Conservation (phyloP, 2,888 invertebrate genomes). For the Sesia apiformis region DNA sequence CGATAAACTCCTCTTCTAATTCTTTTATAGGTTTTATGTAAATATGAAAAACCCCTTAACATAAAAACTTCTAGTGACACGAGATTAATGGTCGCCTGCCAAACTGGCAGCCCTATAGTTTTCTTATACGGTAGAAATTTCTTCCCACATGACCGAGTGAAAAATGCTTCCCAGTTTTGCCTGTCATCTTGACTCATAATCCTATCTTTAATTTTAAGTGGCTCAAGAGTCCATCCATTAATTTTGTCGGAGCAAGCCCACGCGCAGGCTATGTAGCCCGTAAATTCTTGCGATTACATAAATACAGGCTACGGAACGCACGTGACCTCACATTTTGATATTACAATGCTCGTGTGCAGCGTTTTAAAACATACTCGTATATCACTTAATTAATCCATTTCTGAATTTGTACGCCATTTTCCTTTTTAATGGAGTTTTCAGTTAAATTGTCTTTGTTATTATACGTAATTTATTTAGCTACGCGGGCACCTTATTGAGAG, state of each 20-base stretch:
- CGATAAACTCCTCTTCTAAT: too few relatives aligned
- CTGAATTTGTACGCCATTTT: conserved; percentile 28
- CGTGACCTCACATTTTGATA: conserved; percentile 40
- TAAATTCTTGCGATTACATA: conserved; percentile 36
- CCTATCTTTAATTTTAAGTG: neutral
- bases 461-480: neutral
- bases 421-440: neutral
- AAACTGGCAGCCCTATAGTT: conserved; percentile 1
- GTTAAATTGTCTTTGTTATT: neutral
- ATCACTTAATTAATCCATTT: conserved; percentile 50
- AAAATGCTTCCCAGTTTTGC: conserved; percentile 1
- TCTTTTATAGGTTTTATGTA: neutral
- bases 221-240: neutral
- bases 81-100: neutral
- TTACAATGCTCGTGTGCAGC: conserved; percentile 41
- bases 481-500: neutral
- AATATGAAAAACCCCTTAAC: neutral
- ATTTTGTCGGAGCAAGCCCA: conserved; percentile 10
- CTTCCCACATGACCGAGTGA: conserved; percentile 1
- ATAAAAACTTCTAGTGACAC: neutral
- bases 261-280: conserved; percentile 20
- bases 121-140: neutral
- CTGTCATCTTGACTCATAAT: neutral
- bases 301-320: conserved; percentile 19
- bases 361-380: conserved; percentile 31